Percentiles rank a stretch among this genome's conserved stretches.
Evolutionary conservation across 2,113 vertebrate species (phyloP).

Genomic region (Genyomyrus donnyi): DNA sequence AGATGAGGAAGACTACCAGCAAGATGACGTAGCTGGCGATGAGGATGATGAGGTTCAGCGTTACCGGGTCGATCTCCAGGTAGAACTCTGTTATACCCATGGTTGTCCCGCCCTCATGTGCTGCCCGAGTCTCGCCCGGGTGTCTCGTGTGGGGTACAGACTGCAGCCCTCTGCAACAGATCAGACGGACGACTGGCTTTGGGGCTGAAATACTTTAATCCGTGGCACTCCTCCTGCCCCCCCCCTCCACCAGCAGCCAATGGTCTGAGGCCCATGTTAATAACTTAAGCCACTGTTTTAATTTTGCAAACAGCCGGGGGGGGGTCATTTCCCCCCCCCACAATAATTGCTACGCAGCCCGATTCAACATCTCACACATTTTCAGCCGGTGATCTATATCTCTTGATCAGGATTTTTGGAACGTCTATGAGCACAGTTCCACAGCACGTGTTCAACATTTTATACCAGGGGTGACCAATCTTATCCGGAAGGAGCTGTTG

Average conservation of each 20-base stretch:
- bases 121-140: neutral
- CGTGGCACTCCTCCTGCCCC: slow-evolving; percentile 55
- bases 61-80: slow-evolving; percentile 91
- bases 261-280: slow-evolving; percentile 73
- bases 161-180: slow-evolving; percentile 26
- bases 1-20: slow-evolving; percentile 91
- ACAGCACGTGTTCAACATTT: neutral
- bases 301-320: slow-evolving; percentile 47
- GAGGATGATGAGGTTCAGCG: slow-evolving; percentile 90
- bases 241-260: slow-evolving; percentile 47
- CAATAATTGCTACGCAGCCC: neutral
- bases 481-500: too few relatives aligned
- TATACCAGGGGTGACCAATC: neutral
- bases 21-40: slow-evolving; percentile 89
- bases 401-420: neutral
- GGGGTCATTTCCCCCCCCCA: neutral
- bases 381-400: neutral
- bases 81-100: slow-evolving; percentile 88
- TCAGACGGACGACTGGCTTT: slow-evolving; percentile 58
- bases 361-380: neutral
- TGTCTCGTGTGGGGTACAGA: neutral
- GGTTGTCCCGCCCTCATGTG: slow-evolving; percentile 41
- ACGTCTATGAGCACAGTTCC: neutral
- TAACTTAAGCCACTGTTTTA: slow-evolving; percentile 71
- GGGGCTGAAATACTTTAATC: slow-evolving; percentile 88